A percentile compares a stretch with the other conserved stretches of the same genome.
phyloP scores from a whole-genome alignment of 1,140 invertebrate species.

The Drosophila albomicans region DNA sequence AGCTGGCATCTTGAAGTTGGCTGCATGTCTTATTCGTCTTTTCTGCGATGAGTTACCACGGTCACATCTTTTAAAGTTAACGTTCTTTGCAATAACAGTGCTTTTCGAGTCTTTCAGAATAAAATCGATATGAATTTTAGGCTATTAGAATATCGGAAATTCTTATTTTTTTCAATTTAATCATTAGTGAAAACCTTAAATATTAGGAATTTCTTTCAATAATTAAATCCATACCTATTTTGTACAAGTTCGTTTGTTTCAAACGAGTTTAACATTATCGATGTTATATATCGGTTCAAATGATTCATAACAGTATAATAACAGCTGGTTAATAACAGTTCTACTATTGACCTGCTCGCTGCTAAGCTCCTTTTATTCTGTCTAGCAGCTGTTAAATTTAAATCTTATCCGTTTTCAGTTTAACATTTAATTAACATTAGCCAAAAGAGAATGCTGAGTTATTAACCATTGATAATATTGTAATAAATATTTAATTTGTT shows the following conservation, averaged over 20 bases:
- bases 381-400: background rate
- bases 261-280: background rate
- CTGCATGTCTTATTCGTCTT: background rate
- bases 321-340: background rate
- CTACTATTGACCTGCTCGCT: background rate
- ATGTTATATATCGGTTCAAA: conserved; percentile 3
- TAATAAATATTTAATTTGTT: too few relatives aligned
- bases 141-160: too few relatives aligned
- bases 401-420: background rate
- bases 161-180: too few relatives aligned
- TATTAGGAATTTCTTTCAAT: background rate
- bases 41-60: background rate
- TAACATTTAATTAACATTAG: background rate
- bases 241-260: background rate
- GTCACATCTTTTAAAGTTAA: conserved; percentile 1
- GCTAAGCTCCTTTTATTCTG: background rate
- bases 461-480: background rate
- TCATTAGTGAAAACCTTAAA: too few relatives aligned
- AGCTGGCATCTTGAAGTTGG: too few relatives aligned
- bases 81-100: background rate
- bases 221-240: background rate
- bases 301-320: background rate
- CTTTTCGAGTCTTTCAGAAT: background rate
- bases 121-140: background rate
- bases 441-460: background rate